Evolutionary conservation across 2,113 vertebrate genomes (phyloP), one percentile per base, ranked within the genome.

Genomic region (Lamprotornis superbus): DNA sequence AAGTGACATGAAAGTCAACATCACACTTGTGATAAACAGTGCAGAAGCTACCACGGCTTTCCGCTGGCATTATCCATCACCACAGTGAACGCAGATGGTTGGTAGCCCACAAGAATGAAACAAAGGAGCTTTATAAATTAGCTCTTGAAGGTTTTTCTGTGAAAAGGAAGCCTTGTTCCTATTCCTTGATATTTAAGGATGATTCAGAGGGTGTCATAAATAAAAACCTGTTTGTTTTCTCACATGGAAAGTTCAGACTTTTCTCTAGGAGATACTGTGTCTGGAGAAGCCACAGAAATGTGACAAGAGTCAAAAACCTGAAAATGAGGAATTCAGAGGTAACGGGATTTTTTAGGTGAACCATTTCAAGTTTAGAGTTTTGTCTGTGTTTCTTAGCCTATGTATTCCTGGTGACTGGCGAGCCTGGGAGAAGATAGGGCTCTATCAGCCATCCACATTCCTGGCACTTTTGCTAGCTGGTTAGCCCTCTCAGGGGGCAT

Each of bases 51-150:
- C 83, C 5, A 1, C 7, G 11, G 81, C 81, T 74, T 96, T 91
- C 87, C 0, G 6, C 76, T 87, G 89, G 73, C 61, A 61, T 71
- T 83, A 94, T 44, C 83, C 83, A 79, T 64, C 61, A 64, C 81
- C 10, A 9, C 44, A 49, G 69, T 40, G 69, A 94, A 68, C 8
- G 2, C 13, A 7, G 89, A 78, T 85, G 59, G 44, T 89, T 89
- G 67, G 74, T 35, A 85, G 84, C 81, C 46, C 78, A 73, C 77
- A 68, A 92, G 73, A 90, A 90, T 50, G 73, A 89, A 91, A 94
- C 59, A 93, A 90, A 87, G 84, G 31, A 87, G 69, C 87, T 87
- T 75, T 76, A 82, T 71, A 95, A 93, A 92, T 86, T 47, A 92
- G 76, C n/a, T 89, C 86, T 89, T 83, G 60, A 87, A 90, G 42